Conservation (phyloP, 2,113 vertebrate species). For the Psettodes erumei region DNA sequence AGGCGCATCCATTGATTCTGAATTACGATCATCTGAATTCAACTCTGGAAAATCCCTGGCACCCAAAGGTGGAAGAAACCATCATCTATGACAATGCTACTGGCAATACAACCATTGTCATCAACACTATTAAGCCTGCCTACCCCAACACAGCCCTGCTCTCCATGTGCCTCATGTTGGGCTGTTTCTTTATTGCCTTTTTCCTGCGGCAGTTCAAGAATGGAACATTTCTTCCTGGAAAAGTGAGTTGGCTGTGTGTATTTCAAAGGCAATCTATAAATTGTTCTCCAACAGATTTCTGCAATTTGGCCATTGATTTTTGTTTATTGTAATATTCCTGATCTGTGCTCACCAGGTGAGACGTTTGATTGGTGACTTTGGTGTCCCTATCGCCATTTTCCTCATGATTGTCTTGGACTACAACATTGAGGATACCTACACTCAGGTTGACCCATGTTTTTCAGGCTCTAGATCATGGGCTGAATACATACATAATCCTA, state of each 20-base stretch:
- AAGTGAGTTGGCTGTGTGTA: conserved; percentile 74
- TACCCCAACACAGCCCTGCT: conserved; percentile 95
- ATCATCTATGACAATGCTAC: conserved; percentile 70
- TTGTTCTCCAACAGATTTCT: neutral
- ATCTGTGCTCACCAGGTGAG: conserved; percentile 81
- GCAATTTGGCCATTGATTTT: neutral
- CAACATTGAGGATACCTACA: conserved; percentile 87
- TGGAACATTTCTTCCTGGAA: conserved; percentile 93
- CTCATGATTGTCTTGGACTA: conserved; percentile 89
- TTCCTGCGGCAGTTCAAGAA: conserved; percentile 95
- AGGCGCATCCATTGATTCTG: conserved; percentile 81
- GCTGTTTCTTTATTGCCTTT: conserved; percentile 92
- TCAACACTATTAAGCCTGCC: neutral
- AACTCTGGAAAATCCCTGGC: conserved; percentile 76
- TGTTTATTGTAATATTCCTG: neutral
- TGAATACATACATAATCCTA: neutral
- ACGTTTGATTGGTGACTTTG: conserved; percentile 95
- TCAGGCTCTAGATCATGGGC: neutral
- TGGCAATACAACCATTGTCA: conserved; percentile 19
- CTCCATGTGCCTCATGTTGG: conserved; percentile 94
- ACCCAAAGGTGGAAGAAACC: conserved; percentile 53
- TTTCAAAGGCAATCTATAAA: neutral
- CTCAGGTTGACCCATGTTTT: conserved; percentile 83
- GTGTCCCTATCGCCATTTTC: conserved; percentile 95
- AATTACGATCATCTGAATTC: conserved; percentile 81